These are phyloP conservation scores for Diorhabda sublineata DNA, from an alignment of 1,140 invertebrate genomes.

Conservation along the genomic window DNA sequence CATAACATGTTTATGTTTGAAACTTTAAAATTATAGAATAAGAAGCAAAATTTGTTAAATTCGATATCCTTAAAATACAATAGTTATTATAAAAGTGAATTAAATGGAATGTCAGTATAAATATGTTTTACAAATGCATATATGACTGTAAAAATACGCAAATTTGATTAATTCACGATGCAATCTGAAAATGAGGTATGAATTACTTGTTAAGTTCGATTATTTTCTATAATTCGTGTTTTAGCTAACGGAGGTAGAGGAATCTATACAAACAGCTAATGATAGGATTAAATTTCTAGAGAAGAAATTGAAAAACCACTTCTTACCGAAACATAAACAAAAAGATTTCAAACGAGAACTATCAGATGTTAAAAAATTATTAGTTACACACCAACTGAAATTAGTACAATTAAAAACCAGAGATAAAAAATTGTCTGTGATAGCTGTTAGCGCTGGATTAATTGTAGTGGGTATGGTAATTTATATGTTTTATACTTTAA, in stretches of 20 bases:
- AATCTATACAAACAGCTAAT: background rate
- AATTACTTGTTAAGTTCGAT: too few species aligned
- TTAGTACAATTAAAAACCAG: background rate
- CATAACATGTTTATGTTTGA: too few species aligned
- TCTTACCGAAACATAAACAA: background rate
- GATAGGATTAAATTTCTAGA: background rate
- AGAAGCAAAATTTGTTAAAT: too few species aligned
- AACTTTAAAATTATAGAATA: too few species aligned
- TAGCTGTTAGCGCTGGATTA: background rate
- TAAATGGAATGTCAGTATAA: too few species aligned
- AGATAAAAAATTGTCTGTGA: background rate
- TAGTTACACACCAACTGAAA: background rate
- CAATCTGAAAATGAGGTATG: too few species aligned
- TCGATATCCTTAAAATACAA: too few species aligned
- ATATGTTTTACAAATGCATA: too few species aligned
- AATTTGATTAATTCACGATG: too few species aligned
- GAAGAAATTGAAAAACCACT: constrained; percentile 3
- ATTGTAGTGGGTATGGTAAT: background rate
- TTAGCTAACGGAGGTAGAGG: background rate
- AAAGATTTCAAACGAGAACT: background rate
- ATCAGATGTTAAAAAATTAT: background rate
- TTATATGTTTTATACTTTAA: background rate
- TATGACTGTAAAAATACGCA: too few species aligned
- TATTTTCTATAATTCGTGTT: too few species aligned
- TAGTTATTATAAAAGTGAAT: too few species aligned